These are phyloP conservation scores for Microtus richardsoni DNA, from an alignment of 2,113 vertebrate species.

Conservation along the genomic window DNA sequence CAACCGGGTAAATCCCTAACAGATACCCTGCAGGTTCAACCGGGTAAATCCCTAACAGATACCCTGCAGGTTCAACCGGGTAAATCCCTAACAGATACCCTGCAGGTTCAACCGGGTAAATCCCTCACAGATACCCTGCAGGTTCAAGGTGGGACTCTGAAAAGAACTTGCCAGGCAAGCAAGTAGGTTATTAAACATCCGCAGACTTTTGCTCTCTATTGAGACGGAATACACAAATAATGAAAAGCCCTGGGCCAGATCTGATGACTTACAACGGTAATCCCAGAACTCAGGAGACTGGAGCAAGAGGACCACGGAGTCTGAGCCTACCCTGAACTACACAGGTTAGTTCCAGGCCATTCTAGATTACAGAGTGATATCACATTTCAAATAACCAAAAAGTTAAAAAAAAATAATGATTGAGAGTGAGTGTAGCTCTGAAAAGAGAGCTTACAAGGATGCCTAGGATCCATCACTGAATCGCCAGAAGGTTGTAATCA, in stretches of 20 bases:
- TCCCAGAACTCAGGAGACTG: neutral
- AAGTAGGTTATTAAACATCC: neutral
- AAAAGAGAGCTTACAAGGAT: neutral
- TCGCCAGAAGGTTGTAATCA: neutral
- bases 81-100: neutral
- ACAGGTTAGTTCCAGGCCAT: neutral
- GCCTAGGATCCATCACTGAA: neutral
- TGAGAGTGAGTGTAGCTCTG: neutral
- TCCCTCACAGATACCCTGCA: neutral
- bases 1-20: neutral
- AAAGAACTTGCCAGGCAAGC: neutral
- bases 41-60: neutral
- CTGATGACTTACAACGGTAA: neutral
- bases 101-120: neutral
- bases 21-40: no score
- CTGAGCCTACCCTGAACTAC: neutral
- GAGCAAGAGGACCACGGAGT: neutral
- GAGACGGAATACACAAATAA: neutral
- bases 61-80: no score
- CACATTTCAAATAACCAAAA: neutral
- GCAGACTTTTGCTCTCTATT: neutral
- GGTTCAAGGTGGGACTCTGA: neutral
- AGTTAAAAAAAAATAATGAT: neutral
- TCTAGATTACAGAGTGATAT: neutral
- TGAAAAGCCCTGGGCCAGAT: no score